A percentile compares a stretch with the other conserved stretches of the same genome.
These are phyloP conservation scores for Pseudomyrmex dendroicus DNA, from an alignment of 1,140 invertebrate genomes.

Conservation along the genomic window DNA sequence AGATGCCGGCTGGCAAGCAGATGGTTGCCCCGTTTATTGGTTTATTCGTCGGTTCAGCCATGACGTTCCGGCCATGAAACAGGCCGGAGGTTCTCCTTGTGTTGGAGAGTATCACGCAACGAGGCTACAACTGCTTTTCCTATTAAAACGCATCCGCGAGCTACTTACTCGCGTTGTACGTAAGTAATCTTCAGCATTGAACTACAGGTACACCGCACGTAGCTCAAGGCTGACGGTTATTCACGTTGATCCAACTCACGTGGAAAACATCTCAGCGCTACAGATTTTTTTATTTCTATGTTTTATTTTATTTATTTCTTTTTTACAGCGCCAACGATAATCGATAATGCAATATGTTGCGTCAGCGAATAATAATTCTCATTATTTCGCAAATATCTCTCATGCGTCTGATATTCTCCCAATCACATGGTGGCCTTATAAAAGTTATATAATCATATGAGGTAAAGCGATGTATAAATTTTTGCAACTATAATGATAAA, in stretches of 20 bases:
- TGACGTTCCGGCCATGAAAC: slow-evolving; percentile 73
- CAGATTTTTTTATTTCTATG: not conserved
- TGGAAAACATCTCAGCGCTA: not conserved
- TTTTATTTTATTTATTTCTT: not conserved
- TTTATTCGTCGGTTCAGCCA: slow-evolving; percentile 83
- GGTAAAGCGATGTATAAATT: not conserved
- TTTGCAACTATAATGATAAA: not conserved
- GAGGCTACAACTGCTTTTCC: slow-evolving; percentile 37
- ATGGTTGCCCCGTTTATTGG: slow-evolving; percentile 85
- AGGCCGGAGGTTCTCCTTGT: slow-evolving; percentile 75
- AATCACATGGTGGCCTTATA: no score
- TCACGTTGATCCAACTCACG: not conserved
- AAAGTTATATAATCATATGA: not conserved
- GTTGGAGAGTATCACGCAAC: slow-evolving; percentile 63
- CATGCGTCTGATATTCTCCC: not conserved
- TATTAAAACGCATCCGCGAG: slow-evolving; percentile 46
- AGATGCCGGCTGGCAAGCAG: slow-evolving; percentile 85
- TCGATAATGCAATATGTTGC: not conserved
- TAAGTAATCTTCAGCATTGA: slow-evolving; percentile 31
- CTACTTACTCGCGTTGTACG: slow-evolving; percentile 10
- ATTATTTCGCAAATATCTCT: slow-evolving; percentile 3
- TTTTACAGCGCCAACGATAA: not conserved
- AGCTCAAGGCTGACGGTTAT: not conserved
- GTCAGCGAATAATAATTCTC: not conserved
- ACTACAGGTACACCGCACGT: not conserved